These are phyloP conservation scores for Eulemur albifrons DNA, from an alignment of 2,797 vertebrate species.

Conservation along the genomic window DNA sequence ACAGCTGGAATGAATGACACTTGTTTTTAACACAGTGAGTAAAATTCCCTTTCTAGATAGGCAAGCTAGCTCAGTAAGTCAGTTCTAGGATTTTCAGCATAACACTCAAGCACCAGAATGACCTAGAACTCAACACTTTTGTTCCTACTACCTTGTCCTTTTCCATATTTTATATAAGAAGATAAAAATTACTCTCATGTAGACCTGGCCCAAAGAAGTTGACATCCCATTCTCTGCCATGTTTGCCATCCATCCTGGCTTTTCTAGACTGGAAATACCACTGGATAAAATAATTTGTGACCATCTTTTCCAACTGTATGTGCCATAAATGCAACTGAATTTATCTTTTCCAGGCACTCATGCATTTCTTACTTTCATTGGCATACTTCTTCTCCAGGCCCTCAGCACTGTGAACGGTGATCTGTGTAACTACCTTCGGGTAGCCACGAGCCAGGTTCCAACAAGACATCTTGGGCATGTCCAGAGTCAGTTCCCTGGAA, in stretches of 20 bases:
- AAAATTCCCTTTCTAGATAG: conserved; percentile 3
- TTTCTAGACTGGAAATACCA: neutral
- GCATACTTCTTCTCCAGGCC: conserved; percentile 84
- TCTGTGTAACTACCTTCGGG: conserved; percentile 89
- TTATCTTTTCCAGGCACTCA: neutral
- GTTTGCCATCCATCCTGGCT: neutral
- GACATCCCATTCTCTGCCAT: neutral
- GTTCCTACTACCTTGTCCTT: neutral
- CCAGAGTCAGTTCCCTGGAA: conserved; percentile 89
- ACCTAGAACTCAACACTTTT: neutral
- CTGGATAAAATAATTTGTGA: neutral
- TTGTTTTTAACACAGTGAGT: conserved; percentile 23
- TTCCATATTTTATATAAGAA: neutral
- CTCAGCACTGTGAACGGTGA: conserved; percentile 89
- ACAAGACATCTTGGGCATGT: conserved; percentile 90
- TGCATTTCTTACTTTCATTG: conserved; percentile 71
- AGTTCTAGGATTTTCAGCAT: neutral
- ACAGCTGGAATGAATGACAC: conserved; percentile 85
- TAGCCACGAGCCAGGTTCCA: conserved; percentile 91
- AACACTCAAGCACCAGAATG: neutral
- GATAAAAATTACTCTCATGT: neutral
- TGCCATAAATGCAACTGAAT: neutral
- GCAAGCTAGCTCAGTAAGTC: neutral
- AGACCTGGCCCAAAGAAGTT: neutral
- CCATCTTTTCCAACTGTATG: neutral